Conservation (phyloP, 2,113 vertebrate species). For the Apteryx mantelli region DNA sequence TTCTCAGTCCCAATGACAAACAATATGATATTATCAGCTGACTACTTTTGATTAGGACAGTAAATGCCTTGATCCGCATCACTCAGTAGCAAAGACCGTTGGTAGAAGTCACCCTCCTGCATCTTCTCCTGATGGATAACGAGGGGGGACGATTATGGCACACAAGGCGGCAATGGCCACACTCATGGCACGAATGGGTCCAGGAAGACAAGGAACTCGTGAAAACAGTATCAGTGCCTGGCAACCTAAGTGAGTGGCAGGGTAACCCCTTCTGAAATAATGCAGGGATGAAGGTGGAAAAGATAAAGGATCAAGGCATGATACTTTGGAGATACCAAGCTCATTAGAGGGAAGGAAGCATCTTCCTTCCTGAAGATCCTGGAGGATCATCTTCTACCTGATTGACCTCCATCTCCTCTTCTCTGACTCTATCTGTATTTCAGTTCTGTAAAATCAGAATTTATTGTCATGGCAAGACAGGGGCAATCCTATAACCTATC, state of each 20-base stretch:
- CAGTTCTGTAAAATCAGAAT: not conserved
- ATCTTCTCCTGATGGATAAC: not conserved
- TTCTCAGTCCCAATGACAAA: not conserved
- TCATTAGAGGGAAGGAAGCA: rapidly evolving
- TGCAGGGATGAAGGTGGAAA: rapidly evolving
- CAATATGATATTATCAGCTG: rapidly evolving
- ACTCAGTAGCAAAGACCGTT: not conserved
- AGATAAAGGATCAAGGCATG: not conserved
- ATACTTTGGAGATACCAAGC: not conserved
- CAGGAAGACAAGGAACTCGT: not conserved
- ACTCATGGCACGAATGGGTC: rapidly evolving
- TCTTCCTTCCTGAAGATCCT: not conserved
- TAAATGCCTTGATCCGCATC: rapidly evolving
- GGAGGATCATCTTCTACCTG: not conserved
- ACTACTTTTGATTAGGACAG: not conserved
- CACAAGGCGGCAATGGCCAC: rapidly evolving
- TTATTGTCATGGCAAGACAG: not conserved
- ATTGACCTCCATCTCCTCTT: not conserved
- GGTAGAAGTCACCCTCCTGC: not conserved
- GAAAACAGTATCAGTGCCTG: not conserved
- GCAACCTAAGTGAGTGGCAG: rapidly evolving
- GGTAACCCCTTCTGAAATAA: not conserved
- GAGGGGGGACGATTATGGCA: not conserved
- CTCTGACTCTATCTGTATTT: not conserved
- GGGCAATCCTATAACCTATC: not conserved